phyloP scores from a whole-genome alignment of 2,797 vertebrate genomes.

The Pipistrellus nathusii region DNA sequence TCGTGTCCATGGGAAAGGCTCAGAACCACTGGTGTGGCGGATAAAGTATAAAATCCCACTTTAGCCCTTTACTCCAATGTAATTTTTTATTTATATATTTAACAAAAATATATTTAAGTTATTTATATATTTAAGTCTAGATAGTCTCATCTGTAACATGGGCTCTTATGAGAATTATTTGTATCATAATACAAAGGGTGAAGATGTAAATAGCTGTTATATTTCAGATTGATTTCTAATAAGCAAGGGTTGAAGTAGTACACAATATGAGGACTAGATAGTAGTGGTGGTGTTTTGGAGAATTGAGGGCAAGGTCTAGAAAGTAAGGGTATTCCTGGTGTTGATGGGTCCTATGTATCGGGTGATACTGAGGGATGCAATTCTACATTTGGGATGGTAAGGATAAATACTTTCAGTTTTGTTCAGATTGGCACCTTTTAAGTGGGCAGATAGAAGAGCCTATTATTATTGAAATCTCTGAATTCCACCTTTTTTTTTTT shows the following conservation, averaged over 20 bases:
- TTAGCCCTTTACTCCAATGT: background rate
- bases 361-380: background rate
- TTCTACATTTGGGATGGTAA: background rate
- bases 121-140: background rate
- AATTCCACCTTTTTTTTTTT: background rate
- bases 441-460: background rate
- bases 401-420: constrained; percentile 8
- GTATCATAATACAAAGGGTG: background rate
- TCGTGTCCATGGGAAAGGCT: background rate
- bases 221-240: background rate
- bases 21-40: background rate
- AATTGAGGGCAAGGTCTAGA: background rate
- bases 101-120: background rate
- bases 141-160: background rate
- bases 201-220: background rate
- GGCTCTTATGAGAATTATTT: background rate
- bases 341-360: background rate
- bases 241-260: background rate
- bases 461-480: background rate
- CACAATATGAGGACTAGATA: background rate
- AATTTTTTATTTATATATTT: background rate
- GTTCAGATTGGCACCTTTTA: background rate
- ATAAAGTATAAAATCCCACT: background rate
- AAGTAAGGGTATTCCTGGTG: background rate
- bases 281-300: background rate